Base-by-base conservation (phyloP, 2,888 invertebrate genomes). In the Cenopis cana region DNA sequence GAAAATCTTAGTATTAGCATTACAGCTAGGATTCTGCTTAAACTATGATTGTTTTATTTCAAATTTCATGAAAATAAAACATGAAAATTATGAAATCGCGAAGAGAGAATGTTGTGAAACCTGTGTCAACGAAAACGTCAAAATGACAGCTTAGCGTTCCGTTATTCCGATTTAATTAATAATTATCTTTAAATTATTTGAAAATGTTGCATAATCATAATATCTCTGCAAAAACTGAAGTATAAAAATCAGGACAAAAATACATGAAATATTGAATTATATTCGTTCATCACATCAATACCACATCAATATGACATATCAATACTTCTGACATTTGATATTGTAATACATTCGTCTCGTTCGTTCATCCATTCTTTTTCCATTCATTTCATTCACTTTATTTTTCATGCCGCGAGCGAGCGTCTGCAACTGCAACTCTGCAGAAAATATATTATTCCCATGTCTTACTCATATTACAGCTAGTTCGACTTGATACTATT, bases 21-120 rank as follows among this genome's bases (percentile, higher is more conserved):
- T 70, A 71, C 73, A 50, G 24, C 3, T 36, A 14, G n/a, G 8
- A 20, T 17, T 9, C 1, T 8, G 12, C 12, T 20, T 60, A 49
- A 54, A 60, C 1, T 20, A 20, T 49, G 17, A 9, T 17, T 12
- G n/a, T 68, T 73, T 71, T 66, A 56, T 59, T 66, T 73, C 72
- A 74, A 38, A 24, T 70, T 76, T 75, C 74, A 76, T 72, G 73
- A 55, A 70, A 72, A 68, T 70, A 49, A 50, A 61, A 18, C 56
- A n/a, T n/a, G n/a, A n/a, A n/a, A n/a, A 67, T 71, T 71, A 71
- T 61, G 71, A 71, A 71, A 71, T 71, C 71, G 14, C 24, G 24
- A 24, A 24, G 3, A 29, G 33, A 0, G 38, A 67, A 38, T 56
- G 66, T 66, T 66, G 36, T 49, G 60, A 71, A 65, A 50, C 24